phyloP scores from a whole-genome alignment of 2,888 invertebrate species.

The Agapetus fuscipes region DNA sequence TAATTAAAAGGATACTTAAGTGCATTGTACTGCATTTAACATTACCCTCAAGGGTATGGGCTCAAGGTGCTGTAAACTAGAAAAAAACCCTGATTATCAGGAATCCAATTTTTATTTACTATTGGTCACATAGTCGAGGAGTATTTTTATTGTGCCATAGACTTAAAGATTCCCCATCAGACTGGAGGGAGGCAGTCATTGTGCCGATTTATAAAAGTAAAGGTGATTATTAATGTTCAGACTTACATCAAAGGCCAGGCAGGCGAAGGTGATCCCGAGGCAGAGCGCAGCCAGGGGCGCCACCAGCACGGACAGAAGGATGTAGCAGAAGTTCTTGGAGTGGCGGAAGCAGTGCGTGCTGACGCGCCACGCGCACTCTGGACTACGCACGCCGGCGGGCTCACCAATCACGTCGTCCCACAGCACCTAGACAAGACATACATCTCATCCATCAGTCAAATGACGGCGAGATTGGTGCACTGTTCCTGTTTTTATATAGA shows the following conservation, averaged over 20 bases:
- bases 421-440: slow-evolving; percentile 50
- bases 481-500: slow-evolving; percentile 8
- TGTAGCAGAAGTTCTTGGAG: slow-evolving; percentile 60
- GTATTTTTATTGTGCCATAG: too few relatives aligned
- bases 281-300: slow-evolving; percentile 59
- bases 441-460: slow-evolving; percentile 1
- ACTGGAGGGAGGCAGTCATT: too few relatives aligned
- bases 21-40: too few relatives aligned
- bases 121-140: too few relatives aligned
- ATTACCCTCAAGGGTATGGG: too few relatives aligned
- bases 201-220: too few relatives aligned
- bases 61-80: too few relatives aligned
- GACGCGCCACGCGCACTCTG: slow-evolving; percentile 62
- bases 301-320: slow-evolving; percentile 52
- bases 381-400: slow-evolving; percentile 57
- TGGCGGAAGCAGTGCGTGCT: slow-evolving; percentile 55
- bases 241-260: slow-evolving; percentile 59
- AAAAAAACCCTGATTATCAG: too few relatives aligned
- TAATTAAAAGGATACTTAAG: too few relatives aligned
- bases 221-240: too few relatives aligned
- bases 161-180: too few relatives aligned
- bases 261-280: slow-evolving; percentile 59
- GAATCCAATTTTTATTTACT: too few relatives aligned
- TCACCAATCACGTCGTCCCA: slow-evolving; percentile 66
- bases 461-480: background rate